Conservation (phyloP, 2,888 invertebrate species). For the Drosophila nr. medialis region DNA sequence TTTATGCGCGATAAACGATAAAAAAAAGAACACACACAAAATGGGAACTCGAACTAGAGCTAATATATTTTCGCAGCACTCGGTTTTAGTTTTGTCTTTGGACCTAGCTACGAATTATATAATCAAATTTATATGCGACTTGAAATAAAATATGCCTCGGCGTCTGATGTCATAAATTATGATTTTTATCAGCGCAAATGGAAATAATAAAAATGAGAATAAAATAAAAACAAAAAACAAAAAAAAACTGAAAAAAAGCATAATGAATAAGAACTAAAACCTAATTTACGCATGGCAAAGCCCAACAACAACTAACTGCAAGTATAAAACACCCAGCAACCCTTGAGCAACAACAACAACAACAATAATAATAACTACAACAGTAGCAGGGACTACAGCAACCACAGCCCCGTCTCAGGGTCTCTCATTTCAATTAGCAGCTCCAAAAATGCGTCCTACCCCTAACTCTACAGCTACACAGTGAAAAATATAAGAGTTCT, state of each 20-base stretch:
- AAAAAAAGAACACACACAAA: slow-evolving; percentile 50
- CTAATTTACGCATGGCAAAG: slow-evolving; percentile 74
- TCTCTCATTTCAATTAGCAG: slow-evolving; percentile 75
- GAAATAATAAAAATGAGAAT: slow-evolving; percentile 73
- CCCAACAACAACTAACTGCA: slow-evolving; percentile 43
- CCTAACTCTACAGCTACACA: slow-evolving; percentile 19
- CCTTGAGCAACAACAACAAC: slow-evolving; percentile 29
- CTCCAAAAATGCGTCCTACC: slow-evolving; percentile 40
- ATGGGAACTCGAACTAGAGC: slow-evolving; percentile 46
- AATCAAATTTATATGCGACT: slow-evolving; percentile 47
- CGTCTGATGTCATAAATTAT: slow-evolving; percentile 83
- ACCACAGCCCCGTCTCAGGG: slow-evolving; percentile 48
- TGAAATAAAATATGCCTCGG: slow-evolving; percentile 71
- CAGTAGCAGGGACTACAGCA: slow-evolving; percentile 28
- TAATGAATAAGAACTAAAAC: slow-evolving; percentile 55
- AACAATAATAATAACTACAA: slow-evolving; percentile 34
- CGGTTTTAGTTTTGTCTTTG: slow-evolving; percentile 6
- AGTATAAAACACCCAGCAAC: slow-evolving; percentile 38
- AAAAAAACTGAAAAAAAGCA: slow-evolving; percentile 28
- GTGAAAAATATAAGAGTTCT: not conserved
- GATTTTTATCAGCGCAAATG: slow-evolving; percentile 83
- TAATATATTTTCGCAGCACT: slow-evolving; percentile 65
- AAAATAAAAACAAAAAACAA: slow-evolving; percentile 44
- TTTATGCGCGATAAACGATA: slow-evolving; percentile 81
- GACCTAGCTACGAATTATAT: slow-evolving; percentile 12